Conservation (phyloP, 92 coral and sea anemone species). For the Phenganax marumi region DNA sequence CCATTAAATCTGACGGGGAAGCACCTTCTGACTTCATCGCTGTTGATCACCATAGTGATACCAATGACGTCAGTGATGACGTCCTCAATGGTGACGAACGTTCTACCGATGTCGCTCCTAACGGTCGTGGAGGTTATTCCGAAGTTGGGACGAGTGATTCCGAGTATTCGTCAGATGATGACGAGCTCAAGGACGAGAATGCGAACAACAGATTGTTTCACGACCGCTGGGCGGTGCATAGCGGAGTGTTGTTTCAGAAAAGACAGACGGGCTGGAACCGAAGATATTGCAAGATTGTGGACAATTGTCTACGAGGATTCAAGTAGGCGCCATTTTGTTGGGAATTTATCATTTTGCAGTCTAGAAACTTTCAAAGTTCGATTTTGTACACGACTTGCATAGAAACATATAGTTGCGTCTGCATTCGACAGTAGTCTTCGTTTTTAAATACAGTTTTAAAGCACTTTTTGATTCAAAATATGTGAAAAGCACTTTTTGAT, state of each 20-base stretch:
- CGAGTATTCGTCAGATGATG: slow-evolving; percentile 38
- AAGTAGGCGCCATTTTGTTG: slow-evolving; percentile 55
- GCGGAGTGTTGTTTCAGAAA: slow-evolving; percentile 89
- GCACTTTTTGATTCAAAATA: too few relatives aligned
- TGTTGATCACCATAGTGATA: neutral
- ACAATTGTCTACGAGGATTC: slow-evolving; percentile 71
- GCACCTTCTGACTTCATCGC: neutral
- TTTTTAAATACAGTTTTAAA: too few relatives aligned
- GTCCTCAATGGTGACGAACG: neutral
- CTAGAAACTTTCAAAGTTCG: too few relatives aligned
- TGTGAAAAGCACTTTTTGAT: too few relatives aligned
- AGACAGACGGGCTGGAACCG: slow-evolving; percentile 87
- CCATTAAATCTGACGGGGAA: neutral
- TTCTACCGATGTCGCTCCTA: neutral
- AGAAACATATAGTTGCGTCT: too few relatives aligned
- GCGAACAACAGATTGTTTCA: slow-evolving; percentile 64
- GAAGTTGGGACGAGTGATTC: slow-evolving; percentile 31
- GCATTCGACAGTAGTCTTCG: too few relatives aligned
- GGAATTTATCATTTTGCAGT: neutral
- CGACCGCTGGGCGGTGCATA: slow-evolving; percentile 76
- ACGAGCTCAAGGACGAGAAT: slow-evolving; percentile 29
- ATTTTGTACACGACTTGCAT: too few relatives aligned
- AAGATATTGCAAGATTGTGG: slow-evolving; percentile 80
- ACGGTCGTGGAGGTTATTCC: slow-evolving; percentile 24
- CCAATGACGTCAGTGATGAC: neutral